Base-by-base conservation (phyloP, 2,888 invertebrate species). In the Cryptus viduatorius region DNA sequence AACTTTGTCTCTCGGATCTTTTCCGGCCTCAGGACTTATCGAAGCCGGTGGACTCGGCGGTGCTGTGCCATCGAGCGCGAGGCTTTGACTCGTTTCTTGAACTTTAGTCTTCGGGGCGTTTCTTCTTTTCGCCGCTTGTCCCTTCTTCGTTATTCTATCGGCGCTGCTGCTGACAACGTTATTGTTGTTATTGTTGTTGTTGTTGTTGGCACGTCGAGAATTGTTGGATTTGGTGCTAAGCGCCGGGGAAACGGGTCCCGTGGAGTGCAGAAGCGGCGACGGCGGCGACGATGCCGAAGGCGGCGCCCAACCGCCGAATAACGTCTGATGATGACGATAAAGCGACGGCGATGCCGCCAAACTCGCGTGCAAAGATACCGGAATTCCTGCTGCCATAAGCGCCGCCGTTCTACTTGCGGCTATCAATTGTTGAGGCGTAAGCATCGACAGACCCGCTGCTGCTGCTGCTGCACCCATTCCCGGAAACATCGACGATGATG, bases 1-100 rank as follows among this genome's bases (percentile, higher is more conserved):
- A 81, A 97, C 96, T 92, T 98, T 97, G 91, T 98, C 98, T 12
- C 97, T 91, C 5, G 91, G 90, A 67, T 94, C 93, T 75, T 92
- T 94, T 3, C 83, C 88, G 14, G 90, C 91, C 59, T 94, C 94
- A 2, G 92, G 90, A 61, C 93, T 93, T 64, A 94, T 92, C 2
- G 94, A 94, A 1, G 94, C 94, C 1, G 95, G 94, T 1, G 95
- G 95, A 86, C 95, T 88, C 91, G 94, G 61, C 92, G 95, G 72
- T 92, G 95, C 78, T 92, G 94, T 53, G 90, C 94, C 78, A 89
- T 92, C 92, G 42, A 88, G 71, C 19, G 77, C 29, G 65, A 86
- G 59, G 14, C 81, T 75, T 42, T 87, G 88, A 19, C 80, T 85
- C 0, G 79, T 86, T n/a, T 94, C 89, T 0, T 79, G 79, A 4